Evolutionary conservation across 2,797 vertebrate genomes (phyloP), one percentile per base, ranked within the genome.

Genomic region (Triplophysa bombifrons): DNA sequence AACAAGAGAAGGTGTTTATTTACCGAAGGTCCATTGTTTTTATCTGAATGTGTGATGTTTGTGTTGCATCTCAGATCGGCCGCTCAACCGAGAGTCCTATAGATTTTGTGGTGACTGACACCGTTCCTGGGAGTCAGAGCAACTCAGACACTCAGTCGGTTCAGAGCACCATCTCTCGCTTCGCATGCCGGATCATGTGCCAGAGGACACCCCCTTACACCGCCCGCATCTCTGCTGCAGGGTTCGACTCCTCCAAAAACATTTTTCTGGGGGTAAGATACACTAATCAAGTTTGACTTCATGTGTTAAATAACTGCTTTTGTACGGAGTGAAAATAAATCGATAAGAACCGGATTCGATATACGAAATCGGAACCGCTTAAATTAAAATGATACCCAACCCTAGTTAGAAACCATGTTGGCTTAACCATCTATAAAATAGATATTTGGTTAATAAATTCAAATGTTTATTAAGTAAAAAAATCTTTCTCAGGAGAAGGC

Each of bases 101-200:
- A 84, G 98, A 99, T 92, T 99, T 97, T n/a, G 98, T 99, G 9
- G 98, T 99, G 91, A 99, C 97, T n/a, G 98, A 99, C 90, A 99
- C 98, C 0, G 95, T 98, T 88, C 95, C 96, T 4, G 97, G 98
- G 84, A 97, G 96, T 90, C 97, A 97, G 89, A 97, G 95, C 80
- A 97, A 97, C 83, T 93, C 95, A 0, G 98, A 99, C 88, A 96
- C 96, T 0, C 98, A 98, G 92, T 96, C 97, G 3, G 96, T 97
- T 53, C 98, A 99, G 90, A 99, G 98, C 91, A 99, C 98, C 86
- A 99, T 99, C 90, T 99, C 98, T 17, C 95, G 98, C 89, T 99
- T 98, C 74, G 98, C 98, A 87, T 99, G 98, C 90, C 95, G 98
- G 87, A 97, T 99, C 91, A 96, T 96, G 82, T 99, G 98, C 90